Evolutionary conservation across 2,797 vertebrate species (phyloP), one percentile per base, ranked within the genome.

Genomic region (Catamblyrhynchus diadema): DNA sequence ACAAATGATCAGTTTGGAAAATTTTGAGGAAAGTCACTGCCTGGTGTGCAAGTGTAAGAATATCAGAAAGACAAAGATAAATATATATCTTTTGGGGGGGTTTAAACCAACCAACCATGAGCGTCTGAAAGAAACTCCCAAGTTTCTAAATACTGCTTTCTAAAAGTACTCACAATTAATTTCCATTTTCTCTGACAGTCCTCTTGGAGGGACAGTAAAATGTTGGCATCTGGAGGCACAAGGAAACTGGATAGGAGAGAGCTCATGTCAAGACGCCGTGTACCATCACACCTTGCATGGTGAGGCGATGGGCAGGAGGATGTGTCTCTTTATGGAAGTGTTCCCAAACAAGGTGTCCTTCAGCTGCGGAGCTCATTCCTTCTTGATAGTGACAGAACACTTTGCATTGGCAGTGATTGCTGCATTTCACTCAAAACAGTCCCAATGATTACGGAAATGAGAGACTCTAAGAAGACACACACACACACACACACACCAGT

Each of bases 281-380:
- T 16, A 22, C 28, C 54, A 66, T 7, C 37, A 30, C 19, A 4
- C 30, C 33, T 84, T 92, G 54, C 77, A 47, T 0, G 0, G 47
- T 6, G 51, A 70, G 47, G 23, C 0, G 6, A 54, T 8, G 53
- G 59, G 71, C 59, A n/a, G 64, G 74, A 57, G 21, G 48, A 28
- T 48, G 27, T 44, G 20, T 62, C 0, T 0, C 28, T 86, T 45
- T 15, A 14, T 30, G 10, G 5, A 64, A 53, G 22, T 9, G 35
- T 30, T 85, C 47, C 74, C 51, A 91, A 32, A 47, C 47, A 66
- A 62, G 21, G 39, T 4, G 50, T 23, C 71, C 51, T 62, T 80
- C 84, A n/a, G 28, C 45, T 37, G 17, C 37, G 48, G 51, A 78
- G 65, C 47, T 93, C 47, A 12, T 37, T 81, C 48, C 78, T 66